Percentiles rank a stretch among this genome's conserved stretches.
These are phyloP conservation scores for Cepaea hortensis DNA, from an alignment of 2,888 invertebrate species.

Conservation along the genomic window DNA sequence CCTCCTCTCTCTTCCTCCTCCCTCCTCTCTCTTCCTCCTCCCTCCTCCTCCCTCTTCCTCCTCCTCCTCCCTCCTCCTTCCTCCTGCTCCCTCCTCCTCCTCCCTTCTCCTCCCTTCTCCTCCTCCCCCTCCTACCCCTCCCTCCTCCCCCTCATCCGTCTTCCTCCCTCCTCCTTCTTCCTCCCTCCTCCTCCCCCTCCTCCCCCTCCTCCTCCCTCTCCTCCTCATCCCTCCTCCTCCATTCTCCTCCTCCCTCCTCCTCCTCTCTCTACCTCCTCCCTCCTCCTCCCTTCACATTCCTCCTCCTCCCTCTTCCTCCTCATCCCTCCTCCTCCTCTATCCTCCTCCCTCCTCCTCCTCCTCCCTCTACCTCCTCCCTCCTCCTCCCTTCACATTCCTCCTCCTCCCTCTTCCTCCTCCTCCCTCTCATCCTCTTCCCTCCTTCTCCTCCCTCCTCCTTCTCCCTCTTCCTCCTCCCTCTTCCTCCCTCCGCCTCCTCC, in stretches of 20 bases:
- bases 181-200: not conserved
- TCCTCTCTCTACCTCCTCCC: too few relatives aligned
- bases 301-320: too few relatives aligned
- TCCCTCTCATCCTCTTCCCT: too few relatives aligned
- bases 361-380: not conserved
- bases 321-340: too few relatives aligned
- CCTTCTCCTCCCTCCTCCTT: too few relatives aligned
- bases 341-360: not conserved
- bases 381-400: not conserved
- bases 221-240: too few relatives aligned
- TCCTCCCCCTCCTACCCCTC: not conserved
- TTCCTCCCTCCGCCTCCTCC: too few relatives aligned
- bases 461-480: too few relatives aligned
- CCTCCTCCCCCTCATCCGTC: too few relatives aligned
- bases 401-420: too few relatives aligned
- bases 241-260: too few relatives aligned
- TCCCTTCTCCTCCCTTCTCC: not conserved
- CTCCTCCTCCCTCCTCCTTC: slow-evolving; percentile 1
- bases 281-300: too few relatives aligned
- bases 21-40: slow-evolving; percentile 11
- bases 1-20: not conserved
- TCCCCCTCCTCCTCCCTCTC: not conserved
- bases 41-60: not conserved
- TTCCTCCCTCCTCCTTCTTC: not conserved
- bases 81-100: not conserved